These are phyloP conservation scores for Ophthalmotilapia sp. DNA, from an alignment of 2,113 vertebrate genomes.

Conservation along the genomic window DNA sequence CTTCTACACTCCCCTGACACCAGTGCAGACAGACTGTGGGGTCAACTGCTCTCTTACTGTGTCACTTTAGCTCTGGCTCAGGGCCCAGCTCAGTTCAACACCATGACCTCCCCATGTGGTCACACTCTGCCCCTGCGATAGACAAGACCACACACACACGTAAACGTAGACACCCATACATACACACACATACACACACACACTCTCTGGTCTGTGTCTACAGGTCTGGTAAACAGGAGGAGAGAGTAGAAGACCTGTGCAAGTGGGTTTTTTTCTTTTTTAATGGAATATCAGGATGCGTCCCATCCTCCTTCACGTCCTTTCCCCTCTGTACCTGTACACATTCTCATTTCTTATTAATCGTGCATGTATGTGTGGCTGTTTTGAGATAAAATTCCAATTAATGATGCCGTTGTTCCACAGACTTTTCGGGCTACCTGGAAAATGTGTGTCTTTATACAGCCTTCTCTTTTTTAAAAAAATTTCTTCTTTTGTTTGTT, in stretches of 20 bases:
- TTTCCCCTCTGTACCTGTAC: background rate
- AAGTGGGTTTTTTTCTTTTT: accelerated
- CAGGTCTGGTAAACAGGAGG: background rate
- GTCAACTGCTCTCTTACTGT: constrained; percentile 23
- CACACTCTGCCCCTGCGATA: background rate
- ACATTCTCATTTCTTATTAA: background rate
- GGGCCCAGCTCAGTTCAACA: background rate
- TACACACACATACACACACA: background rate
- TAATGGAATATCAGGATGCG: background rate
- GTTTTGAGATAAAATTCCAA: constrained; percentile 33
- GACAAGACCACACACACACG: background rate
- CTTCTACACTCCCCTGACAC: background rate
- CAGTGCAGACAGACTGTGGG: constrained; percentile 15
- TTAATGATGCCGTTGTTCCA: background rate
- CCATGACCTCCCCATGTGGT: constrained; percentile 19
- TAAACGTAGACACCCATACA: background rate
- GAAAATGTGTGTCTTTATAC: background rate
- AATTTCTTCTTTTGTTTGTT: background rate
- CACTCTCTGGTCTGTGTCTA: background rate
- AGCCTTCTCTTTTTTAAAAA: background rate
- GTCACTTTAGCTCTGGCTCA: constrained; percentile 33
- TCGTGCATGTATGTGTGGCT: background rate
- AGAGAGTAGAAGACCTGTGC: background rate
- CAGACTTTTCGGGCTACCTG: background rate
- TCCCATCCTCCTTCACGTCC: background rate